Evolutionary conservation across 2,797 vertebrate genomes (phyloP).

Genomic region (Decapterus maruadsi): DNA sequence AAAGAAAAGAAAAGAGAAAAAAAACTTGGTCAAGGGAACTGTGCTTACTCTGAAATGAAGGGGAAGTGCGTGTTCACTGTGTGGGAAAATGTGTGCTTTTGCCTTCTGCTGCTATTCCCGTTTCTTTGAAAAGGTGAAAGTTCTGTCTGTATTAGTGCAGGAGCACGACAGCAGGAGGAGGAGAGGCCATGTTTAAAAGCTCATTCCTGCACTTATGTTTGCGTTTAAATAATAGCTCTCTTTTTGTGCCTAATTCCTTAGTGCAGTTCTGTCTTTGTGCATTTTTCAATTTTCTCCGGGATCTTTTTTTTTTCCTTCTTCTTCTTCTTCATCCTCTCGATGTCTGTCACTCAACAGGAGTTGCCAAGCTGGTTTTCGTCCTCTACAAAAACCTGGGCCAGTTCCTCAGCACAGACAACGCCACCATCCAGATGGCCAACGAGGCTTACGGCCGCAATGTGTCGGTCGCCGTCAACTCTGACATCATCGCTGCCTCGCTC

Average conservation of each 20-base stretch:
- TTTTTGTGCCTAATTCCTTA: neutral
- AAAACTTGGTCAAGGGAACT: neutral
- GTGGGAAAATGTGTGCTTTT: neutral
- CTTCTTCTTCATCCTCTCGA: neutral
- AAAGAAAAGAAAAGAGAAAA: neutral
- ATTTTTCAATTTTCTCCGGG: constrained; percentile 3
- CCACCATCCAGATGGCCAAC: constrained; percentile 93
- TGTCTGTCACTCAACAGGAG: constrained; percentile 80
- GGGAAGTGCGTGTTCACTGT: constrained; percentile 12
- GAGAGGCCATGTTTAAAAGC: constrained; percentile 25
- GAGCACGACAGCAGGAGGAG: constrained; percentile 16
- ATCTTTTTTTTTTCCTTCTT: neutral
- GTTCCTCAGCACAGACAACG: constrained; percentile 97
- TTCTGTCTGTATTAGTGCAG: constrained; percentile 34
- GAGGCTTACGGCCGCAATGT: constrained; percentile 91
- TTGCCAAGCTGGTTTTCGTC: constrained; percentile 98
- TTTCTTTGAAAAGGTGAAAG: constrained; percentile 56
- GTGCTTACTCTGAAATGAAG: constrained; percentile 3
- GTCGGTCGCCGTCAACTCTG: constrained; percentile 95
- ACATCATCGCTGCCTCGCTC: constrained; percentile 97
- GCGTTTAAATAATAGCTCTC: neutral
- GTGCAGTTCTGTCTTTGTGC: neutral
- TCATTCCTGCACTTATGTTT: constrained; percentile 9
- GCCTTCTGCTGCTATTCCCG: constrained; percentile 1
- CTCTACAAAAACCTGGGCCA: constrained; percentile 98